phyloP scores from a whole-genome alignment of 2,797 vertebrate genomes.

The Coranthus polyacanthus region DNA sequence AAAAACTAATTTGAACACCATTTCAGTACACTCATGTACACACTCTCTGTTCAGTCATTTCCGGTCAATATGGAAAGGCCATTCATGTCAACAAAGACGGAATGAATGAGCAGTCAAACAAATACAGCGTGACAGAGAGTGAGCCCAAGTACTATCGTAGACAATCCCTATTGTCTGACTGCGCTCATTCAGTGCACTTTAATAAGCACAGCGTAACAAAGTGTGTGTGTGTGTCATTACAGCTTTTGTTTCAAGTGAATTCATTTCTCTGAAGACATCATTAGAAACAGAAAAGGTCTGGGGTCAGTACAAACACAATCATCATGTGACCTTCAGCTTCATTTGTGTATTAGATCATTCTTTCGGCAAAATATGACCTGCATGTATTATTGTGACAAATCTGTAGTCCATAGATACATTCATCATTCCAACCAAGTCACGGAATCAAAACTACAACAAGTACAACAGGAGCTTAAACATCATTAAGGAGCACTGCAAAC shows the following conservation, averaged over 20 bases:
- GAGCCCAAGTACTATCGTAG: neutral
- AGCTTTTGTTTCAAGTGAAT: neutral
- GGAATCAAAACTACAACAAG: too few species aligned
- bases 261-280: slow-evolving; percentile 11
- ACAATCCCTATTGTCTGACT: slow-evolving; percentile 2
- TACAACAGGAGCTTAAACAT: too few species aligned
- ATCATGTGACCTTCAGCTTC: slow-evolving; percentile 9
- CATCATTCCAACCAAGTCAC: too few species aligned
- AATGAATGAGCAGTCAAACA: slow-evolving; percentile 1
- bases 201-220: slow-evolving; percentile 6
- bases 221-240: slow-evolving; percentile 7
- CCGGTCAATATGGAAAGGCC: neutral
- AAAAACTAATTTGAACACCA: neutral
- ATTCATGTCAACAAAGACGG: neutral
- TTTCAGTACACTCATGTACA: neutral
- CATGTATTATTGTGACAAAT: too few species aligned
- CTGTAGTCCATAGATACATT: too few species aligned
- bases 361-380: too few species aligned
- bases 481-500: too few species aligned
- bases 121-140: slow-evolving; percentile 1
- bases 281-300: slow-evolving; percentile 12
- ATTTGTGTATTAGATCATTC: neutral
- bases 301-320: neutral
- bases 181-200: too few species aligned
- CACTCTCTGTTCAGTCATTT: slow-evolving; percentile 2